phyloP scores from a whole-genome alignment of 2,888 invertebrate genomes.

The Uropetala carovei region DNA sequence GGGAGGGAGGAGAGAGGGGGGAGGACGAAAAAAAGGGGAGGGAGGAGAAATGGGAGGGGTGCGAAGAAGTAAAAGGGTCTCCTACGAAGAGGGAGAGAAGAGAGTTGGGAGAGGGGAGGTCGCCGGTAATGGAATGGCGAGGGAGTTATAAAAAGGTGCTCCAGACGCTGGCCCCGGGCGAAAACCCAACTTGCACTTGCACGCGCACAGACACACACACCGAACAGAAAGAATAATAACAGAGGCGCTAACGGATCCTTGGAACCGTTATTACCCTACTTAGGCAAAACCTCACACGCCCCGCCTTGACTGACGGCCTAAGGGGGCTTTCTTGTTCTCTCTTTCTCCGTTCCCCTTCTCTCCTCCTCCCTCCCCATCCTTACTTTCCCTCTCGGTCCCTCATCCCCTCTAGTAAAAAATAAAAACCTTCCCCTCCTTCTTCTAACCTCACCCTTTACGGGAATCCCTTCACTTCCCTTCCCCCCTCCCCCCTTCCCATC shows the following conservation, averaged over 20 bases:
- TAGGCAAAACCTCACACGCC: constrained; percentile 59
- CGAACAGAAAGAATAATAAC: constrained; percentile 37
- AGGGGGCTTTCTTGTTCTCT: not conserved
- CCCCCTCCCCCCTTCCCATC: not conserved
- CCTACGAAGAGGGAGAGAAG: not conserved
- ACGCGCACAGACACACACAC: not conserved
- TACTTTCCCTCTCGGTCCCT: not conserved
- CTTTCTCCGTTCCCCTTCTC: not conserved
- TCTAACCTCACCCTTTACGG: not conserved
- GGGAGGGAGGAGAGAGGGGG: not conserved
- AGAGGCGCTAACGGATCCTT: constrained; percentile 58
- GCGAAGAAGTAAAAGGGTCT: no score
- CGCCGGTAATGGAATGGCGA: constrained; percentile 44
- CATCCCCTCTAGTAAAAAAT: not conserved
- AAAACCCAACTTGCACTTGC: not conserved
- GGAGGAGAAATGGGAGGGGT: no score
- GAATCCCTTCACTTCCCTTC: not conserved
- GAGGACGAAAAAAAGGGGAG: not conserved
- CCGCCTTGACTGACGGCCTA: not conserved
- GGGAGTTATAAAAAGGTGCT: constrained; percentile 43
- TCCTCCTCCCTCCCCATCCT: not conserved
- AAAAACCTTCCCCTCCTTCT: not conserved
- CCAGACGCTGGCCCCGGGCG: constrained; percentile 47
- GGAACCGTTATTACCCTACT: constrained; percentile 58
- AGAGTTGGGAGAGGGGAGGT: not conserved